A percentile compares a stretch with the other conserved stretches of the same genome.
phyloP scores from a whole-genome alignment of 2,113 vertebrate genomes.

The Oryzias curvinotus region DNA sequence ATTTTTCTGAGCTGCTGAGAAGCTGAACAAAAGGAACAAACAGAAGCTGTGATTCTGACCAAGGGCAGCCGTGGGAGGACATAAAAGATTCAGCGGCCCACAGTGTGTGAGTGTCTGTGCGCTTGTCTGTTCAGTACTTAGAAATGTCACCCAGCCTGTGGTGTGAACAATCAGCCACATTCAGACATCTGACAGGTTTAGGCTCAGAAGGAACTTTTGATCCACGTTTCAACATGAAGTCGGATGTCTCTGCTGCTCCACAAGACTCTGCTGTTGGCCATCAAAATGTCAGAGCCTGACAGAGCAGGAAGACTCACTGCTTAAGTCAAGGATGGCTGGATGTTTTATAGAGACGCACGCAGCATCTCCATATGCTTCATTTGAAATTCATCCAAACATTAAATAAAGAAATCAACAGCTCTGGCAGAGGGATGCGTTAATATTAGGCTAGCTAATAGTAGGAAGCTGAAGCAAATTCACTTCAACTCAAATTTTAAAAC shows the following conservation, averaged over 20 bases:
- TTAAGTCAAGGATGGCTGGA: too few species aligned
- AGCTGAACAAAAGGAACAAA: slow-evolving; percentile 26
- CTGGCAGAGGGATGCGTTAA: too few species aligned
- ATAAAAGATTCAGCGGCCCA: slow-evolving; percentile 34
- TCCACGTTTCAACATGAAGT: too few species aligned
- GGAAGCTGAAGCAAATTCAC: too few species aligned
- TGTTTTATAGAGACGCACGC: not conserved
- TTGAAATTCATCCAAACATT: not conserved
- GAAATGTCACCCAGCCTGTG: not conserved
- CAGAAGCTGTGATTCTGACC: slow-evolving; percentile 22
- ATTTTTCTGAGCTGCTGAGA: slow-evolving; percentile 20
- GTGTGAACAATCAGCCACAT: slow-evolving; percentile 1
- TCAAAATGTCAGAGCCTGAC: too few species aligned
- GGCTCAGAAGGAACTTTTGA: too few species aligned
- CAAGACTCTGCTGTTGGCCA: too few species aligned
- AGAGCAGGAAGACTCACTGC: too few species aligned
- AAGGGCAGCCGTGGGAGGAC: slow-evolving; percentile 56
- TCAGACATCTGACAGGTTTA: not conserved
- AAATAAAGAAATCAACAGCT: not conserved
- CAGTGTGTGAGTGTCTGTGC: slow-evolving; percentile 4
- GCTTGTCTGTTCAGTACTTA: not conserved
- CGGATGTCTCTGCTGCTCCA: too few species aligned
- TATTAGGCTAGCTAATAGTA: too few species aligned
- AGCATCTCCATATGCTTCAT: not conserved
- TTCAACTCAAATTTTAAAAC: too few species aligned